phyloP scores from a whole-genome alignment of 2,888 invertebrate species.

The Epicampocera succincta region DNA sequence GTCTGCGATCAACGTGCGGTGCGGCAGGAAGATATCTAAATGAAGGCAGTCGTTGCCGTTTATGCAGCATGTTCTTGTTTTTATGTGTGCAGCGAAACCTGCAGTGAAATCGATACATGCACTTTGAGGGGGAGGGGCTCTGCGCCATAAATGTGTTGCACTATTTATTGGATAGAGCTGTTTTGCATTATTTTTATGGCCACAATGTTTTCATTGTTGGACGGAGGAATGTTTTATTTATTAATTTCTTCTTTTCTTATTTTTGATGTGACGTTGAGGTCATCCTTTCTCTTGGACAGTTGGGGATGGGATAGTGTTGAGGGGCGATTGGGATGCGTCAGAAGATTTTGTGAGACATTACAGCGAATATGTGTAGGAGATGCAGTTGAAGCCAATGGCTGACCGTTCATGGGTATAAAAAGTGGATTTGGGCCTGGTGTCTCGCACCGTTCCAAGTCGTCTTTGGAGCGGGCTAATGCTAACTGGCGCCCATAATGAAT shows the following conservation, averaged over 20 bases:
- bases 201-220: not conserved
- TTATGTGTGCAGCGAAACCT: constrained; percentile 19
- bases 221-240: no score
- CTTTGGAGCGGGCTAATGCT: no score
- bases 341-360: no score
- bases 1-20: constrained; percentile 33
- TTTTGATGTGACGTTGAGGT: constrained; percentile 31
- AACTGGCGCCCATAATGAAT: no score
- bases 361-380: no score
- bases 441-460: no score
- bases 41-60: constrained; percentile 13
- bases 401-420: no score
- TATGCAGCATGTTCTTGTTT: constrained; percentile 27
- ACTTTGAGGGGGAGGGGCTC: constrained; percentile 43
- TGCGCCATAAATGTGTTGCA: constrained; percentile 55
- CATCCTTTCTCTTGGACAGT: constrained; percentile 6
- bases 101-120: constrained; percentile 56
- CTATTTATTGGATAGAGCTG: constrained; percentile 64
- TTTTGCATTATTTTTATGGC: constrained; percentile 55
- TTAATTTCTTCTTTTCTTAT: no score
- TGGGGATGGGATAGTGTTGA: no score
- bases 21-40: constrained; percentile 25
- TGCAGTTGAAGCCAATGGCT: no score
- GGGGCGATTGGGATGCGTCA: no score
- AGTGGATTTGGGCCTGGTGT: no score